These are phyloP conservation scores for Neogobius melanostomus DNA, from an alignment of 2,113 vertebrate species.

Conservation along the genomic window DNA sequence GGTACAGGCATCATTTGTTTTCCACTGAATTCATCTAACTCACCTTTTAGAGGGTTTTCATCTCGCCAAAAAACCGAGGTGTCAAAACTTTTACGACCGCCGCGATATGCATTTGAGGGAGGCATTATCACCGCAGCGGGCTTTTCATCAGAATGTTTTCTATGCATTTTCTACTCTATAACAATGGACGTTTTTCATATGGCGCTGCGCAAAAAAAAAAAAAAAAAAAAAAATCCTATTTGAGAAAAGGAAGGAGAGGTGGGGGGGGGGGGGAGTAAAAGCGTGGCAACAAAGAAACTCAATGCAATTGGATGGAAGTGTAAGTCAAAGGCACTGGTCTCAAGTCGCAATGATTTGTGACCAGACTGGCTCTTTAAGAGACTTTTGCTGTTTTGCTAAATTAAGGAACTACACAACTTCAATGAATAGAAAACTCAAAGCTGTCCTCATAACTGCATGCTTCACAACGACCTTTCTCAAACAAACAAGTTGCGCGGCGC, in stretches of 20 bases:
- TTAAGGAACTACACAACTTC: no score
- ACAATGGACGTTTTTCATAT: not conserved
- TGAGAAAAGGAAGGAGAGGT: not conserved
- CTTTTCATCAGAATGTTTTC: not conserved
- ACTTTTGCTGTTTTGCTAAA: no score
- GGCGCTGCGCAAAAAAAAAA: not conserved
- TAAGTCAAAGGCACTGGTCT: no score
- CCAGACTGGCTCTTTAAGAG: no score
- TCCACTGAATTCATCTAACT: conserved; percentile 37
- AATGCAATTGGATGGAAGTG: no score
- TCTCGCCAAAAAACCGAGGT: not conserved
- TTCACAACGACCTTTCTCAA: not conserved
- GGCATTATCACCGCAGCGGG: not conserved
- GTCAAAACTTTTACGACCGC: conserved; percentile 42
- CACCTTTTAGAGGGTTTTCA: conserved; percentile 24
- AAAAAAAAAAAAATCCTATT: not conserved
- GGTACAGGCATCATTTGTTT: conserved; percentile 36
- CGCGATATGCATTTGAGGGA: not conserved
- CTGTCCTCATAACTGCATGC: no score
- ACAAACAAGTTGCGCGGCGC: not conserved
- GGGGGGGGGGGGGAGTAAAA: not conserved
- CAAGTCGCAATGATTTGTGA: no score
- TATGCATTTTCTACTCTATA: not conserved
- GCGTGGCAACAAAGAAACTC: no score
- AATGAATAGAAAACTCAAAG: no score